Evolutionary conservation across 2,113 vertebrate species (phyloP), one percentile per base, ranked within the genome.

Genomic region (Athene cunicularia): DNA sequence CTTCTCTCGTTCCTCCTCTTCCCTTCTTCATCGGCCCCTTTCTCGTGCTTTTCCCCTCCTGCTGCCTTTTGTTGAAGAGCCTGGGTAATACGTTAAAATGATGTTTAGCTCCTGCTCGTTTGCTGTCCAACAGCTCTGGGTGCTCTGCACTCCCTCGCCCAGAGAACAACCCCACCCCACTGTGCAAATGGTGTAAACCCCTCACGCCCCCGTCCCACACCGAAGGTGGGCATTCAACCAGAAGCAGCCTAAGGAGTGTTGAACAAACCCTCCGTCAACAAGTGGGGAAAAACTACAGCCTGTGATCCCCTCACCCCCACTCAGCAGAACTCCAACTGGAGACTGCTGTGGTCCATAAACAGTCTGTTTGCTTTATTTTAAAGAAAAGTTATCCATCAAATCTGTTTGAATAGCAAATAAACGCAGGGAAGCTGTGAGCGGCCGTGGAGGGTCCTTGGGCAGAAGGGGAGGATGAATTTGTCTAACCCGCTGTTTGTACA

Each of bases 401-500:
- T 74, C 60, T 66, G 68, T 83, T 88, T 94, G 63, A 90, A 86
- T 30, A 91, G 80, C 68, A 83, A 86, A 91, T 75, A 90, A 77
- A 71, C 0, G 39, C 47, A 47, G 52, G 50, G 88, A 86, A 90
- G 86, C 80, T 66, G 43, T 27, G 68, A 93, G 74, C 3, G 3
- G 73, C 80, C 18, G 0, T 45, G 70, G 41, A 93, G 75, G 35
- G 64, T 92, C 60, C 86, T 96, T 94, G 94, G 64, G 68, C 94
- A 93, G 94, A 71, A 93, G 67, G 82, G 11, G 43, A 95, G 64
- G 92, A 92, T 81, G 88, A 77, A 93, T 93, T 93, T 93, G 79
- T 92, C 90, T 88, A 88, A 55, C 23, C 18, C 14, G 3, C 80
- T 93, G 82, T 96, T 96, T 95, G 95, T 83, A 84, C 90, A 96